A percentile compares a stretch with the other conserved stretches of the same genome.
phyloP scores from a whole-genome alignment of 2,888 invertebrate species.

The Lasioglossum villosulum region DNA sequence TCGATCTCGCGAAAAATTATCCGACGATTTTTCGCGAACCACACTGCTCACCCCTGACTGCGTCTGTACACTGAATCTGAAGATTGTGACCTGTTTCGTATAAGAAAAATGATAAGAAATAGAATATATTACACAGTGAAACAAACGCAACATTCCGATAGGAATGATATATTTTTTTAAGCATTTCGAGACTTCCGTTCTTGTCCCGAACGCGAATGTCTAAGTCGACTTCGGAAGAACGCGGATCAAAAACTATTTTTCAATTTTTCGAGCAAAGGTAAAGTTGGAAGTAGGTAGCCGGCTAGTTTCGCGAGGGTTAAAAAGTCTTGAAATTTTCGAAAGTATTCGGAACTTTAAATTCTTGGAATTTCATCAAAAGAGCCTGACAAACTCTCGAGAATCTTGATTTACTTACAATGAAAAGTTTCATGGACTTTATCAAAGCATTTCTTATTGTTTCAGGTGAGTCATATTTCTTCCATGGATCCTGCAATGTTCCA shows the following conservation, averaged over 20 bases:
- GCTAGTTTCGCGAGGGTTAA: neutral
- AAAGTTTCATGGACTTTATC: neutral
- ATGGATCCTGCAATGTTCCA: neutral
- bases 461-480: slow-evolving; percentile 25
- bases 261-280: neutral
- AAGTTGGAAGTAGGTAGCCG: neutral
- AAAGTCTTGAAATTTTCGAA: neutral
- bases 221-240: neutral
- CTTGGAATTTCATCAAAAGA: neutral
- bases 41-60: too few relatives aligned
- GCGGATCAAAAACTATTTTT: neutral
- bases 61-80: too few relatives aligned
- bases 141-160: neutral
- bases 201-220: neutral
- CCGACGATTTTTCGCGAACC: neutral
- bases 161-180: neutral
- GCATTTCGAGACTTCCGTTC: neutral
- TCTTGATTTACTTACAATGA: neutral
- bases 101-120: too few relatives aligned
- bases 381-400: neutral
- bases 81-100: too few relatives aligned
- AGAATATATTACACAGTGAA: neutral
- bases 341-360: neutral
- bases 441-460: slow-evolving; percentile 22
- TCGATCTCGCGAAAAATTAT: neutral